These are phyloP conservation scores for Choloepus didactylus DNA, from an alignment of 2,797 vertebrate species.

Conservation along the genomic window DNA sequence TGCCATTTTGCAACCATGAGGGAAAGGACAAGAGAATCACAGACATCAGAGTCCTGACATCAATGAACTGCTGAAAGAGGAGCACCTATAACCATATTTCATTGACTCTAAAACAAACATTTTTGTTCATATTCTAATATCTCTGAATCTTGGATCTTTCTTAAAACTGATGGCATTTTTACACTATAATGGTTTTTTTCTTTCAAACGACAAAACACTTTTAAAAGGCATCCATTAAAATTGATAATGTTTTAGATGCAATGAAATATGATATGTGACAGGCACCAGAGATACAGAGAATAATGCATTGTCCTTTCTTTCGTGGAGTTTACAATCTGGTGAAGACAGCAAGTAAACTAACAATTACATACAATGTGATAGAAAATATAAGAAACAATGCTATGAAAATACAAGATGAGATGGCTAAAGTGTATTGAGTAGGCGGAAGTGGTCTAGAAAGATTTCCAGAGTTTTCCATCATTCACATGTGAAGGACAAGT, in stretches of 20 bases:
- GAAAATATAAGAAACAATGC: not conserved
- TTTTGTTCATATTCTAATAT: not conserved
- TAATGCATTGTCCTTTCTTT: not conserved
- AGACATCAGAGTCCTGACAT: not conserved
- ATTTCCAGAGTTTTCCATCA: not conserved
- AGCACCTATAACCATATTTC: not conserved
- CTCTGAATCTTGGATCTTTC: not conserved
- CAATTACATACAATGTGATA: not conserved
- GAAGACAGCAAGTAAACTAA: not conserved
- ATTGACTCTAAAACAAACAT: not conserved
- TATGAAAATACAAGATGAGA: not conserved
- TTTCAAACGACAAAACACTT: conserved; percentile 14
- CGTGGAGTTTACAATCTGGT: conserved; percentile 4
- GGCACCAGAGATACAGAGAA: not conserved
- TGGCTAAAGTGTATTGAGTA: not conserved
- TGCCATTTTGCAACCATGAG: not conserved
- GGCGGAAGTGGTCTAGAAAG: not conserved
- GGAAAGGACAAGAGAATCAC: not conserved
- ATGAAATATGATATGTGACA: not conserved
- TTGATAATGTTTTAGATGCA: not conserved
- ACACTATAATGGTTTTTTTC: not conserved
- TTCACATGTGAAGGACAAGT: not conserved
- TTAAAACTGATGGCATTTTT: conserved; percentile 14
- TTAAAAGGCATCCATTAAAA: not conserved
- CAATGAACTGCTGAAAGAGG: not conserved